Conservation (phyloP, 1,140 invertebrate genomes). For the Hycleus phaleratus region DNA sequence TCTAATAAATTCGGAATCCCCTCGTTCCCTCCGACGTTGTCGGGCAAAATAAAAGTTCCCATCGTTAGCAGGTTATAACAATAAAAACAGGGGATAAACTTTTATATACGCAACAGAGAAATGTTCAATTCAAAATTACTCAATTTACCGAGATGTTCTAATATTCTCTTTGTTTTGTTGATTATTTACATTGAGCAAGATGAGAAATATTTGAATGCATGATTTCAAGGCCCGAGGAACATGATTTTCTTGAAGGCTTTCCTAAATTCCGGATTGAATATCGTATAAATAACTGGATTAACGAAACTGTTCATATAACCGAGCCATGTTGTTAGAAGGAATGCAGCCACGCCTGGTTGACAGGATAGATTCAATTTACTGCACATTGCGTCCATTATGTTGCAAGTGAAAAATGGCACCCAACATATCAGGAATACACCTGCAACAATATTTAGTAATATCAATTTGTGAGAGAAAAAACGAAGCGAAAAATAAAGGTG, state of each 20-base stretch:
- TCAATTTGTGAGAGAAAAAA: neutral
- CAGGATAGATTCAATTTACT: slow-evolving; percentile 74
- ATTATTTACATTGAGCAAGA: neutral
- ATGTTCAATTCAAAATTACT: neutral
- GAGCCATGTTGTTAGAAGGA: slow-evolving; percentile 95
- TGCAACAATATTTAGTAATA: slow-evolving; percentile 30
- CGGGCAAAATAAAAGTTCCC: neutral
- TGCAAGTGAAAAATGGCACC: slow-evolving; percentile 98
- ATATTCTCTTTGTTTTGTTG: slow-evolving; percentile 2
- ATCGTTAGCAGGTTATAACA: neutral
- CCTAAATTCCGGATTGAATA: slow-evolving; percentile 98
- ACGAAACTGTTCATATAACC: slow-evolving; percentile 98
- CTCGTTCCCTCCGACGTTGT: neutral
- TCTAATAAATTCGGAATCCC: slow-evolving; percentile 35
- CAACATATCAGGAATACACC: slow-evolving; percentile 94
- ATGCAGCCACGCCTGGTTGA: slow-evolving; percentile 79
- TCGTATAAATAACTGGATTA: slow-evolving; percentile 98
- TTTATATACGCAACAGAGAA: neutral
- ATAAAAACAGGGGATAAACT: neutral
- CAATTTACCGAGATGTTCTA: neutral
- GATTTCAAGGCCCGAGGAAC: slow-evolving; percentile 44
- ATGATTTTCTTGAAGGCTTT: slow-evolving; percentile 98
- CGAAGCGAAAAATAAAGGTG: neutral
- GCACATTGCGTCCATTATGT: slow-evolving; percentile 93
- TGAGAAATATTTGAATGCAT: neutral